These are phyloP conservation scores for Mormyrus hasselquistii DNA, from an alignment of 2,797 vertebrate species.

Conservation along the genomic window DNA sequence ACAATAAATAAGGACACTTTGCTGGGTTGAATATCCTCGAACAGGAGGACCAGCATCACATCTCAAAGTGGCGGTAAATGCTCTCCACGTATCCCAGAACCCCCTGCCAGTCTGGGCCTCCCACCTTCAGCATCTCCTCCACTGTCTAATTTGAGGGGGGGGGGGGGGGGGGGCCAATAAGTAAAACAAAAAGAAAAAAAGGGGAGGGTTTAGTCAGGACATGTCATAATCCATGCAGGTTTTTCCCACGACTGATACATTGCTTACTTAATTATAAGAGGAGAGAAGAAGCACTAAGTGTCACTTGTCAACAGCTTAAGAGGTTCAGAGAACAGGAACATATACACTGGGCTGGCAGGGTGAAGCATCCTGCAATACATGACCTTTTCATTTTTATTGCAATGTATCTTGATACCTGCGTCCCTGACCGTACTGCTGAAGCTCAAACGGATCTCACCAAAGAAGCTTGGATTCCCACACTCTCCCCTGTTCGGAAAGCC, in stretches of 20 bases:
- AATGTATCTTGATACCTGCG: neutral
- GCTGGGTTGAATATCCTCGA: neutral
- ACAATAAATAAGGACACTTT: neutral
- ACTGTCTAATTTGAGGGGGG: constrained; percentile 46
- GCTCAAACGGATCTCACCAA: constrained; percentile 50
- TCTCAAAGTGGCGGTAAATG: constrained; percentile 75
- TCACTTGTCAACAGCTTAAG: neutral
- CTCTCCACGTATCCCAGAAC: constrained; percentile 72
- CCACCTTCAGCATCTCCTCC: constrained; percentile 66
- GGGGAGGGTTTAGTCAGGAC: neutral
- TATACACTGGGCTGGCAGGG: neutral
- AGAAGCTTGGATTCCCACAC: constrained; percentile 58
- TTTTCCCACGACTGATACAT: neutral
- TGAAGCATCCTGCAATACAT: neutral
- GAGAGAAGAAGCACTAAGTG: neutral
- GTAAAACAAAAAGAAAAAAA: neutral
- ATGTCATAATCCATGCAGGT: neutral
- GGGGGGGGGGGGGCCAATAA: neutral
- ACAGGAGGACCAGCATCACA: constrained; percentile 43
- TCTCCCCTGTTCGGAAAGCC: constrained; percentile 69
- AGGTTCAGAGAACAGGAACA: neutral
- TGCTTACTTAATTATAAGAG: neutral
- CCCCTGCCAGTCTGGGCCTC: constrained; percentile 74
- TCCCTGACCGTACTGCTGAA: neutral
- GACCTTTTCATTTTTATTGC: neutral